Percentiles rank a stretch among this genome's conserved stretches.
phyloP scores from a whole-genome alignment of 2,888 invertebrate species.

The Drosophila conformis region DNA sequence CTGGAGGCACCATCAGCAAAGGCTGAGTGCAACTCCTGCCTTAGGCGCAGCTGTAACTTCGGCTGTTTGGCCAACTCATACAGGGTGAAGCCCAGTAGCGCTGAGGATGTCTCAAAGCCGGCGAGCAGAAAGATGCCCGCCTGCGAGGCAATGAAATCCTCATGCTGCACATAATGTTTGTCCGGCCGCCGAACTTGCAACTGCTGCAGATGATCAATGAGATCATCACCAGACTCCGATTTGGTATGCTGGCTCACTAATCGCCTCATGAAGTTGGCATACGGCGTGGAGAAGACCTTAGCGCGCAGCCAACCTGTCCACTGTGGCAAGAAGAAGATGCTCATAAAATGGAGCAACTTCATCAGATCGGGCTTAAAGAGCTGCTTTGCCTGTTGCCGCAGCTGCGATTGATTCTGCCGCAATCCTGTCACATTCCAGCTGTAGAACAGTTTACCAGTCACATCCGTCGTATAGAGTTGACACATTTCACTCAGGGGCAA shows the following conservation, averaged over 20 bases:
- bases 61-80: slow-evolving; percentile 84
- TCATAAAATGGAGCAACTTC: slow-evolving; percentile 72
- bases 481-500: slow-evolving; percentile 73
- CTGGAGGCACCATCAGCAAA: slow-evolving; percentile 30
- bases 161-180: slow-evolving; percentile 61
- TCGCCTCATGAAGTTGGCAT: slow-evolving; percentile 81
- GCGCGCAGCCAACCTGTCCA: slow-evolving; percentile 59
- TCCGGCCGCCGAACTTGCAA: slow-evolving; percentile 65
- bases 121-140: slow-evolving; percentile 82
- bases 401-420: slow-evolving; percentile 59
- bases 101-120: slow-evolving; percentile 83
- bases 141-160: slow-evolving; percentile 81
- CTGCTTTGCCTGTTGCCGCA: slow-evolving; percentile 65
- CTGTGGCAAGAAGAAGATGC: slow-evolving; percentile 77
- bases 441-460: slow-evolving; percentile 77
- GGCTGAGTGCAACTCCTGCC: slow-evolving; percentile 82
- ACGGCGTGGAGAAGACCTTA: slow-evolving; percentile 73
- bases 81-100: slow-evolving; percentile 84
- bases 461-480: slow-evolving; percentile 81
- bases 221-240: slow-evolving; percentile 83
- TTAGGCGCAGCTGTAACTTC: slow-evolving; percentile 82
- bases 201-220: slow-evolving; percentile 85
- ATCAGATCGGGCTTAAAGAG: slow-evolving; percentile 64
- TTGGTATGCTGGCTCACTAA: slow-evolving; percentile 55
- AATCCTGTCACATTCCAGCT: slow-evolving; percentile 75